A percentile compares a stretch with the other conserved stretches of the same genome.
phyloP scores from a whole-genome alignment of 2,888 invertebrate genomes.

The Hydrotaea diabolus region DNA sequence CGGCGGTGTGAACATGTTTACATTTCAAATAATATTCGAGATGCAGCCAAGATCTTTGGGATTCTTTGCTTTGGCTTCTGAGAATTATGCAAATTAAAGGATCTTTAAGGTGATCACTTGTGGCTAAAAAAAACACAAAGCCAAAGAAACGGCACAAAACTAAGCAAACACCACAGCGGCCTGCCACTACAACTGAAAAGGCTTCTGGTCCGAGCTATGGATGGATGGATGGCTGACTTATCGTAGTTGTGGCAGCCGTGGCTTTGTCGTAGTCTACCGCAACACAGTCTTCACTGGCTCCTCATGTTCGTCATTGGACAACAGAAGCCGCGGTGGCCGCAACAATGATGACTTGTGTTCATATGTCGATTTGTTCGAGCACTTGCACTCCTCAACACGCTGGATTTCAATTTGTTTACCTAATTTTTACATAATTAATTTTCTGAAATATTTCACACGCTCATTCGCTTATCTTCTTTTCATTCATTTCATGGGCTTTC shows the following conservation, averaged over 20 bases:
- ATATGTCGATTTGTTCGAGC: constrained; percentile 11
- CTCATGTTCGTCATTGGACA: constrained; percentile 22
- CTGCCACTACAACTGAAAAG: neutral
- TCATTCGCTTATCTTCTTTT: constrained; percentile 18
- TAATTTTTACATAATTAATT: constrained; percentile 66
- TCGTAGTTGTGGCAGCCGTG: neutral
- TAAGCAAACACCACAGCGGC: neutral
- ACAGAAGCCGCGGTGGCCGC: too few species aligned
- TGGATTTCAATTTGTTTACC: constrained; percentile 45
- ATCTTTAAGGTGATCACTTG: constrained; percentile 58
- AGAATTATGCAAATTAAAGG: constrained; percentile 69
- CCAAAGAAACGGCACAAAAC: neutral
- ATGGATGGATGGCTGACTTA: neutral
- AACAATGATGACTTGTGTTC: neutral
- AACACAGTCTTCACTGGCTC: constrained; percentile 6
- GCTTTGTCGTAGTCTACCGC: constrained; percentile 51
- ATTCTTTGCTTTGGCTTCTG: constrained; percentile 53
- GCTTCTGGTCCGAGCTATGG: neutral
- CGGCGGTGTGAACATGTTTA: constrained; percentile 45
- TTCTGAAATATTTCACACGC: constrained; percentile 64
- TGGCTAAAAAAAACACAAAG: constrained; percentile 11
- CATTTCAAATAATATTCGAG: constrained; percentile 54
- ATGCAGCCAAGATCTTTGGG: constrained; percentile 30
- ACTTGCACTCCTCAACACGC: neutral
- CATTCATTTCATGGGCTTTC: neutral